These are phyloP conservation scores for Brachypalpus laphriformis DNA, from an alignment of 2,888 invertebrate genomes.

Conservation along the genomic window DNA sequence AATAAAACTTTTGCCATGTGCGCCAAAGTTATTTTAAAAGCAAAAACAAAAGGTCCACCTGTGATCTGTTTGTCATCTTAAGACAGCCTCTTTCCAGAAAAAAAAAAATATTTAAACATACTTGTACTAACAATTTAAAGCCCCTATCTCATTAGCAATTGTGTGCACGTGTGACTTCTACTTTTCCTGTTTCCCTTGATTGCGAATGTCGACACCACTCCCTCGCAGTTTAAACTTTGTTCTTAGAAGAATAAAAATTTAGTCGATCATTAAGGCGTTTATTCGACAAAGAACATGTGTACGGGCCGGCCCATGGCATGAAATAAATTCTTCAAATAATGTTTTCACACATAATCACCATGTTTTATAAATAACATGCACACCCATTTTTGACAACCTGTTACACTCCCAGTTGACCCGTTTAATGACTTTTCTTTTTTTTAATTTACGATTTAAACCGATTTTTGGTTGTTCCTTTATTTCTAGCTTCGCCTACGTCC, in stretches of 20 bases:
- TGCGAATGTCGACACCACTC: not conserved
- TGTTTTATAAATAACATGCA: not conserved
- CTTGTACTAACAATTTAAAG: not conserved
- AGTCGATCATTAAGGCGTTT: conserved; percentile 3
- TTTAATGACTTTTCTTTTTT: too few species aligned
- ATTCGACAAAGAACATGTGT: not conserved
- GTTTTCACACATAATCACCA: not conserved
- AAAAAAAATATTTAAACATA: not conserved
- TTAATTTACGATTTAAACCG: not conserved
- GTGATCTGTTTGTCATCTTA: not conserved
- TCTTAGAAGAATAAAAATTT: not conserved
- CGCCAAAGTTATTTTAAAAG: not conserved
- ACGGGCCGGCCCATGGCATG: not conserved
- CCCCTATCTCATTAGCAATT: not conserved
- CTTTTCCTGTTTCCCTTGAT: not conserved
- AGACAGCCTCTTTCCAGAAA: not conserved
- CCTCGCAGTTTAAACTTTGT: not conserved
- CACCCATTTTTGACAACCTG: not conserved
- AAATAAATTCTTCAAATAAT: too few species aligned
- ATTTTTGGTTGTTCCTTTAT: not conserved
- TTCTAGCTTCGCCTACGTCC: not conserved
- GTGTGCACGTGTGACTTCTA: not conserved
- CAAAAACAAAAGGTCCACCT: not conserved
- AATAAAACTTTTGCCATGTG: not conserved
- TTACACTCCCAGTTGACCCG: not conserved